Conservation (phyloP, 2,888 invertebrate genomes). For the Melieria crassipennis region DNA sequence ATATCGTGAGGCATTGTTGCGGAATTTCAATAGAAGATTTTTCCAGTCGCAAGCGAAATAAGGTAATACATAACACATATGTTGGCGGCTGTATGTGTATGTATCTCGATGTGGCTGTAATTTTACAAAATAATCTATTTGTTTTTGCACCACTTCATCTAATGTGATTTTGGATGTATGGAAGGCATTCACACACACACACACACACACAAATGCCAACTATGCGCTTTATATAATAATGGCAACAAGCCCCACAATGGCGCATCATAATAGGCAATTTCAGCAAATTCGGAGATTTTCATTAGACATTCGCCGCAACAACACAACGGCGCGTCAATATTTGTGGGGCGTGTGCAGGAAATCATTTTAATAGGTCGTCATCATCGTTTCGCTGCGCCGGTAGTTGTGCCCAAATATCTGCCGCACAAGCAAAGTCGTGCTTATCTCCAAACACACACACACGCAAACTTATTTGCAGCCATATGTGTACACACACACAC, state of each 20-base stretch:
- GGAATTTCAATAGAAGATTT: constrained; percentile 17
- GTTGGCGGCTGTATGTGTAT: constrained; percentile 6
- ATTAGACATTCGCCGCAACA: not conserved
- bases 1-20: constrained; percentile 8
- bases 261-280: constrained; percentile 1
- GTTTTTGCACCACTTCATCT: not conserved
- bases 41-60: not conserved
- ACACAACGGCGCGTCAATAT: not conserved
- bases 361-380: constrained; percentile 37
- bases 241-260: no score
- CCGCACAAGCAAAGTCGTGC: not conserved
- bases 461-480: not conserved
- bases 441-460: constrained; percentile 6
- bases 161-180: not conserved
- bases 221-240: no score
- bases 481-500: not conserved
- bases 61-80: not conserved
- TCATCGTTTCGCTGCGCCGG: constrained; percentile 53
- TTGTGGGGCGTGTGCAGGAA: not conserved
- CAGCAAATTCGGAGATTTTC: constrained; percentile 26
- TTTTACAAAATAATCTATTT: not conserved
- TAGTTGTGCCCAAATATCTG: constrained; percentile 50
- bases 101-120: not conserved
- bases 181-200: not conserved
- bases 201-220: not conserved